These are phyloP conservation scores for Drosophila mimica DNA, from an alignment of 2,888 invertebrate genomes.

Conservation along the genomic window DNA sequence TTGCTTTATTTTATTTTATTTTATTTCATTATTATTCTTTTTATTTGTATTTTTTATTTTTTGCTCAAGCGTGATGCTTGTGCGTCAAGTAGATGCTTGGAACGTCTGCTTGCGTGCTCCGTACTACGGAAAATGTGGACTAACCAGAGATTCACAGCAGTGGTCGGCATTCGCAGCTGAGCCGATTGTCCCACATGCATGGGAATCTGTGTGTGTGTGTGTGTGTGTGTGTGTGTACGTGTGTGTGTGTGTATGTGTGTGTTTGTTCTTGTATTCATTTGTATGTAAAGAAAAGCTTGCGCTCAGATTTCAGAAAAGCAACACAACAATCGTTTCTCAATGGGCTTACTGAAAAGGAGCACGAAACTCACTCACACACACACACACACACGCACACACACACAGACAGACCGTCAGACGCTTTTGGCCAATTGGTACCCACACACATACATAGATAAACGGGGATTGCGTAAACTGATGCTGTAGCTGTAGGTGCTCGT, in stretches of 20 bases:
- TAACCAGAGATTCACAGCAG: constrained; percentile 57
- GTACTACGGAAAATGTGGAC: constrained; percentile 63
- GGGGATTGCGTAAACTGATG: constrained; percentile 34
- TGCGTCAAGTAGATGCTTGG: constrained; percentile 37
- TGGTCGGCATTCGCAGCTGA: constrained; percentile 37
- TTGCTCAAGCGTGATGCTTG: constrained; percentile 43
- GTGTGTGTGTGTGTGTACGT: not conserved
- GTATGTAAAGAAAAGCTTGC: constrained; percentile 37
- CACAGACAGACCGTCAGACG: not conserved
- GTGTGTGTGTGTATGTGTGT: constrained; percentile 4
- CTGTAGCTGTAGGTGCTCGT: constrained; percentile 19
- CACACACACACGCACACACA: no score
- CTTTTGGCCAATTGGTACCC: constrained; percentile 13
- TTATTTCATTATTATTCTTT: constrained; percentile 15
- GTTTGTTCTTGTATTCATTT: not conserved
- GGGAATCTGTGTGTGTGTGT: constrained; percentile 6
- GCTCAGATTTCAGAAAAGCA: constrained; percentile 14
- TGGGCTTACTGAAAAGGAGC: constrained; percentile 54
- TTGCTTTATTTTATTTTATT: constrained; percentile 1
- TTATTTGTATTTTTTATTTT: constrained; percentile 1
- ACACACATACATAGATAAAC: constrained; percentile 17
- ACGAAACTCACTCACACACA: constrained; percentile 29
- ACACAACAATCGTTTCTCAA: constrained; percentile 44
- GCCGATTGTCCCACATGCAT: constrained; percentile 23
- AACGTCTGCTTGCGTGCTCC: constrained; percentile 62